These are phyloP conservation scores for Eumacrocentrus americanus DNA, from an alignment of 2,888 invertebrate genomes.

Conservation along the genomic window DNA sequence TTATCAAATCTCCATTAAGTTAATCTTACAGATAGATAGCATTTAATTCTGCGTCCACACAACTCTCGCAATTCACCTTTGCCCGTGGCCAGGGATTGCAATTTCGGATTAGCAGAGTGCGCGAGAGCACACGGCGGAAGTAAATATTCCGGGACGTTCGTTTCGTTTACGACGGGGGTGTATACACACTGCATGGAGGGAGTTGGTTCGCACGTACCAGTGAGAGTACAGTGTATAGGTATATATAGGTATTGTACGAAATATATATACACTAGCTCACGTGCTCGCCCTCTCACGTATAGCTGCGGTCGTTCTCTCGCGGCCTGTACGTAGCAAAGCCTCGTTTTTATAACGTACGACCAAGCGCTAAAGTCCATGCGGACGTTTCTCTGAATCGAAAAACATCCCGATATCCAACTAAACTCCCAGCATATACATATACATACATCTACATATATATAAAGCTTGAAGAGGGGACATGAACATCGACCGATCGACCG, in stretches of 20 bases:
- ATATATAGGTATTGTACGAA: slow-evolving; percentile 17
- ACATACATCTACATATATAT: neutral
- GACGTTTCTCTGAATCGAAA: slow-evolving; percentile 33
- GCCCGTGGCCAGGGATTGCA: slow-evolving; percentile 32
- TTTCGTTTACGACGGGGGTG: slow-evolving; percentile 35
- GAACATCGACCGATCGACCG: slow-evolving; percentile 1
- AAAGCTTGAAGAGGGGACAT: neutral
- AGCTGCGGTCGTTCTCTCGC: slow-evolving; percentile 13
- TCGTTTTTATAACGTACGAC: slow-evolving; percentile 40
- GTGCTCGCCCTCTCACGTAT: slow-evolving; percentile 19
- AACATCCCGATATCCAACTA: slow-evolving; percentile 5
- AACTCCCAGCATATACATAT: neutral
- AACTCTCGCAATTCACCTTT: neutral
- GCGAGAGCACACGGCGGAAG: slow-evolving; percentile 37
- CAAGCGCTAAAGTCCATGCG: slow-evolving; percentile 39
- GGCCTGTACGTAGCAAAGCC: slow-evolving; percentile 19
- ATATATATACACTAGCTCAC: no score
- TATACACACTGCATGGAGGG: slow-evolving; percentile 24
- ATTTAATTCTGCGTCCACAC: neutral
- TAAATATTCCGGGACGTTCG: slow-evolving; percentile 46
- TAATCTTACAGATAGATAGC: slow-evolving; percentile 2
- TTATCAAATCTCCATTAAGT: neutral
- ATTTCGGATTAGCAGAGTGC: slow-evolving; percentile 45
- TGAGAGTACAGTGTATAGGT: slow-evolving; percentile 16
- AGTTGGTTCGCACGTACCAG: slow-evolving; percentile 11